Evolutionary conservation across 2,888 invertebrate species (phyloP), one percentile per base, ranked within the genome.

Genomic region (Phyllotreta cruciferae): DNA sequence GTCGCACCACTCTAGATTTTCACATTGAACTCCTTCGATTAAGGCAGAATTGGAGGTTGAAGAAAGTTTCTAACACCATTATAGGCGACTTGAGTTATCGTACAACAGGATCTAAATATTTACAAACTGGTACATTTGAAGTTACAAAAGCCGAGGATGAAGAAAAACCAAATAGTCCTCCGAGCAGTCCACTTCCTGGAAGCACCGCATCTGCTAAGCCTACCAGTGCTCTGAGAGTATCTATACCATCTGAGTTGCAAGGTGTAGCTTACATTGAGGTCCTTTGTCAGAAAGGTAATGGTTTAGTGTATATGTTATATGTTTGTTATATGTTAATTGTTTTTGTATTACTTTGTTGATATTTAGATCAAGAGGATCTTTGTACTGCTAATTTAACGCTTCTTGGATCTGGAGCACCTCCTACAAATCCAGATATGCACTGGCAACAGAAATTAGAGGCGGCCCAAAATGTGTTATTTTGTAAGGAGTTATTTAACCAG

Each of bases 401-500:
- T 0, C 86, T 92, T 9, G 91, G 91, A 0, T 86, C 91, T 71
- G 91, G 90, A 47, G 89, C 91, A 0, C 86, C 88, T 57, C 85
- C 87, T 64, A 85, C 90, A 0, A 90, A 91, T 63, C 86, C 89
- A 0, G 92, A 93, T 70, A 85, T 90, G 69, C 92, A 94, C 76
- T 98, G 98, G 98, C 96, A 97, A 74, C 93, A 94, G 77, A 95
- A 95, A 74, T 83, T 98, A n/a, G 97, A 98, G 78, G 94, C 94
- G 0, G 97, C 97, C 0, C 98, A 98, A 78, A 98, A 98, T 80
- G 96, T 98, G 34, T 84, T 98, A 13, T 98, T 97, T 82, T 98
- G 98, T 78, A 97, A 97, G 81, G 98, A 98, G 80, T 82, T 98
- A 37, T 98, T 98, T 78, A 93, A 94, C 68, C 92, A 97, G 74